Percentiles rank a stretch among this genome's conserved stretches.
phyloP scores from a whole-genome alignment of 35 echinoderm and acorn worm species.

The Heliocidaris erythrogramma region DNA sequence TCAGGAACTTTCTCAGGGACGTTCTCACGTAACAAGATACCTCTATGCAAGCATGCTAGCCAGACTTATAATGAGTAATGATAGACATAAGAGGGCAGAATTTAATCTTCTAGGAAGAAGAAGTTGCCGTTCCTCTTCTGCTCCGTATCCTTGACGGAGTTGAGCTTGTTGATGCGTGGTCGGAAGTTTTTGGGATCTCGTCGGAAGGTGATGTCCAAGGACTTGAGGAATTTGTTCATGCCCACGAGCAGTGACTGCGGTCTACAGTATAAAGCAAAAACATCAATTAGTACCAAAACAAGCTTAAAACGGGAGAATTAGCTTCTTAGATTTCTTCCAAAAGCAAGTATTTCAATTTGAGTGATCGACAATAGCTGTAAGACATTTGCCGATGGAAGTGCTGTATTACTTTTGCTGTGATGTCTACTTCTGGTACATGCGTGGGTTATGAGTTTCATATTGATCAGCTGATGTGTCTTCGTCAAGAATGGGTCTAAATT shows the following conservation, averaged over 20 bases:
- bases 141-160: slow-evolving; percentile 91
- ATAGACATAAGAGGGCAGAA: not conserved
- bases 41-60: not conserved
- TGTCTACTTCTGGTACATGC: too few relatives aligned
- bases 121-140: slow-evolving; percentile 92
- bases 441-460: too few relatives aligned
- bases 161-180: slow-evolving; percentile 97
- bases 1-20: too few relatives aligned
- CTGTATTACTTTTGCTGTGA: too few relatives aligned
- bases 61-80: not conserved
- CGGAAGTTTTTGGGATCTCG: slow-evolving; percentile 97
- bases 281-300: not conserved
- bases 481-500: too few relatives aligned
- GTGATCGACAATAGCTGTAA: too few relatives aligned
- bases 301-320: not conserved
- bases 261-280: slow-evolving; percentile 56
- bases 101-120: slow-evolving; percentile 98
- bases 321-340: not conserved
- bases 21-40: not conserved
- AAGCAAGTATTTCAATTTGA: not conserved
- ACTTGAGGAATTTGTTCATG: slow-evolving; percentile 95
- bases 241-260: slow-evolving; percentile 89
- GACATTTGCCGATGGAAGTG: too few relatives aligned
- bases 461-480: too few relatives aligned
- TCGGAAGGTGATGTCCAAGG: slow-evolving; percentile 91